Conservation (phyloP, 2,797 vertebrate species). For the Centropyge bicolor region DNA sequence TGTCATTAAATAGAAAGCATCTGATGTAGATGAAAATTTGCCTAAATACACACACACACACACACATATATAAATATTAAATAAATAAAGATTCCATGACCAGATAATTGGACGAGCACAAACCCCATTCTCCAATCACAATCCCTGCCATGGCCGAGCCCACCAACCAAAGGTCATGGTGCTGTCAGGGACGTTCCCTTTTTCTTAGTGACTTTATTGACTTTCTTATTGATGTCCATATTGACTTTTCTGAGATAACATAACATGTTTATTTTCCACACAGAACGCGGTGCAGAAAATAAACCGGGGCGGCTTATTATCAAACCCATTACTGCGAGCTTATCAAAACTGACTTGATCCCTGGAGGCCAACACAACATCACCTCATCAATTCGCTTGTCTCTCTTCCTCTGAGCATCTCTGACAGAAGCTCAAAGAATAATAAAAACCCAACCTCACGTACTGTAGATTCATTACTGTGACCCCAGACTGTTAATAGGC, state of each 20-base stretch:
- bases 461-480: slow-evolving; percentile 26
- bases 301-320: slow-evolving; percentile 40
- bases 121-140: slow-evolving; percentile 33
- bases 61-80: not conserved
- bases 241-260: slow-evolving; percentile 52
- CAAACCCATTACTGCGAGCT: slow-evolving; percentile 35
- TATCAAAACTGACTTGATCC: slow-evolving; percentile 38
- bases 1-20: not conserved
- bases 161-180: slow-evolving; percentile 20
- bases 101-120: slow-evolving; percentile 14
- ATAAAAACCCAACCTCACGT: not conserved
- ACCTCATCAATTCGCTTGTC: slow-evolving; percentile 32
- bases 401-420: slow-evolving; percentile 21
- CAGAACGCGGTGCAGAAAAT: not conserved
- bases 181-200: slow-evolving; percentile 30
- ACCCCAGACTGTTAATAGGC: slow-evolving; percentile 28
- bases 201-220: slow-evolving; percentile 31
- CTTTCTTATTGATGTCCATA: slow-evolving; percentile 37
- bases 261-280: slow-evolving; percentile 22
- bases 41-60: not conserved
- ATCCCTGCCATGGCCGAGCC: not conserved
- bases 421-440: not conserved
- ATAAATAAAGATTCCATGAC: not conserved
- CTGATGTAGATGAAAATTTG: no score
- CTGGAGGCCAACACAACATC: slow-evolving; percentile 17